Evolutionary conservation across 2,797 vertebrate species (phyloP).

Genomic region (Rhabdomys pumilio): DNA sequence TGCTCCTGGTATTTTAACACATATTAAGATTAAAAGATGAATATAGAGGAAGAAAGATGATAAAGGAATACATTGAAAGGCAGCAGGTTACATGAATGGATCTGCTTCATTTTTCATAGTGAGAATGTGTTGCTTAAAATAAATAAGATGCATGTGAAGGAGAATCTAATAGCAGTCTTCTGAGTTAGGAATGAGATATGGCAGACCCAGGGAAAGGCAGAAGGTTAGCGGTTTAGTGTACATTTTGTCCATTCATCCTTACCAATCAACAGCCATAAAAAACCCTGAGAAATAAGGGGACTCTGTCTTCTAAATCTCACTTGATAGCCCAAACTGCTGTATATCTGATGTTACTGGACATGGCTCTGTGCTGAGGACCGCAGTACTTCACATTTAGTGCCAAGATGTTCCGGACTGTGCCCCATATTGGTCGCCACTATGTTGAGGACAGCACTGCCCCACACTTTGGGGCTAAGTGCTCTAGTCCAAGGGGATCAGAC

Average conservation of each 20-base stretch:
- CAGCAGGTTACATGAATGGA: background rate
- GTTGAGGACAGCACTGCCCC: no score
- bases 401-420: no score
- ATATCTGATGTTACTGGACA: background rate
- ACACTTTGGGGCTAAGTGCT: no score
- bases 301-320: background rate
- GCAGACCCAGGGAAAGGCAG: background rate
- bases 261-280: background rate
- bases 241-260: background rate
- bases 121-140: conserved; percentile 25
- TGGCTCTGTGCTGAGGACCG: no score
- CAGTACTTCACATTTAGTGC: no score
- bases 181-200: background rate
- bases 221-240: background rate
- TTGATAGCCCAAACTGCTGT: no score
- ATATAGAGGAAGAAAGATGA: background rate
- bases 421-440: no score
- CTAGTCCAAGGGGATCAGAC: no score
- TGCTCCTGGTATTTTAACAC: background rate
- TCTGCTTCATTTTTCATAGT: conserved; percentile 14
- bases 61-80: background rate
- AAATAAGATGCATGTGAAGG: background rate
- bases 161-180: background rate
- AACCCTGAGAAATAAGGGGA: background rate
- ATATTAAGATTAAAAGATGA: background rate